phyloP scores from a whole-genome alignment of 2,113 vertebrate genomes.

The Dicerorhinus sumatrensis region DNA sequence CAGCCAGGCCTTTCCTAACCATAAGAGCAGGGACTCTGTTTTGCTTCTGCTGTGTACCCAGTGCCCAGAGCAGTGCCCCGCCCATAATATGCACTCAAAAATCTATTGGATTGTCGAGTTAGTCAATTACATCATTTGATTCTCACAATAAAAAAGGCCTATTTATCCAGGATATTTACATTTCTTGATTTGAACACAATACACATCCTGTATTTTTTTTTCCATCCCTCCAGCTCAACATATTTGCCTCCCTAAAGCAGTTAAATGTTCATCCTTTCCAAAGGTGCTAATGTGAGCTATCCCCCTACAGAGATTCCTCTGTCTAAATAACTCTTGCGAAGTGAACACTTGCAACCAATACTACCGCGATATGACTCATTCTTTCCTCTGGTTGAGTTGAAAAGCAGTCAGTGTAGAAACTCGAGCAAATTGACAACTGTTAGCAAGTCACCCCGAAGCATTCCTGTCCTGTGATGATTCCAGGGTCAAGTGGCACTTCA shows the following conservation, averaged over 20 bases:
- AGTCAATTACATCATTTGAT: not conserved
- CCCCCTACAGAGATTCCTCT: not conserved
- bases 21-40: not conserved
- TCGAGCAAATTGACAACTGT: not conserved
- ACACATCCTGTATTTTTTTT: not conserved
- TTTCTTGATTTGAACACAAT: not conserved
- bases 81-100: not conserved
- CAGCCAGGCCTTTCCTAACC: not conserved
- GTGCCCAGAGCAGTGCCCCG: not conserved
- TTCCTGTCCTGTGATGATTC: not conserved
- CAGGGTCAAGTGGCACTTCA: not conserved
- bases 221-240: not conserved
- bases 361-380: not conserved
- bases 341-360: not conserved
- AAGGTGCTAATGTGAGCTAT: not conserved
- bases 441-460: not conserved
- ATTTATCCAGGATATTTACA: slow-evolving; percentile 6
- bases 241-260: not conserved
- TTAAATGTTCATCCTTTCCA: not conserved
- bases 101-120: not conserved
- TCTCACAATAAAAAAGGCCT: not conserved
- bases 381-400: not conserved
- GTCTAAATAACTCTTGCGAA: not conserved
- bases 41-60: not conserved
- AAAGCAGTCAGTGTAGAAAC: not conserved